These are phyloP conservation scores for Matsumyia berberina DNA, from an alignment of 2,888 invertebrate species.

Conservation along the genomic window DNA sequence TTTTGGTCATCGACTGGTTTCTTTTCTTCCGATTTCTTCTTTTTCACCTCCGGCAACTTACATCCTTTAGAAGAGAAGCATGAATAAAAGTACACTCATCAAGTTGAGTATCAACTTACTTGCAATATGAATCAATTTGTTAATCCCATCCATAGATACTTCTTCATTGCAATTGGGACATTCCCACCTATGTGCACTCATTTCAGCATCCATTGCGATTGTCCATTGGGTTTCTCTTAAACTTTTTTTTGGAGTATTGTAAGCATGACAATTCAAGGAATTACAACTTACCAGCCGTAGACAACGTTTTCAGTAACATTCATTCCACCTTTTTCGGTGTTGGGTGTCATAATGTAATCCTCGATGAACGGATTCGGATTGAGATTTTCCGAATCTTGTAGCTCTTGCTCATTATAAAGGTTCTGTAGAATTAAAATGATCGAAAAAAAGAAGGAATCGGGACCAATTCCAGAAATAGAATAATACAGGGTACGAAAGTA, in stretches of 20 bases:
- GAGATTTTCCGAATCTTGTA: constrained; percentile 80
- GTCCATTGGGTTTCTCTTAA: constrained; percentile 89
- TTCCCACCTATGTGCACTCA: constrained; percentile 88
- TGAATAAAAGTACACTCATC: constrained; percentile 31
- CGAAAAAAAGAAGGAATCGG: not conserved
- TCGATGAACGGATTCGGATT: constrained; percentile 89
- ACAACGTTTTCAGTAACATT: constrained; percentile 92
- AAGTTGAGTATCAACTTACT: constrained; percentile 68
- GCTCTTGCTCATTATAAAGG: constrained; percentile 79
- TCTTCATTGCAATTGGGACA: constrained; percentile 89
- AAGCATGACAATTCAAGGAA: not conserved
- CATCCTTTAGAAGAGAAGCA: constrained; percentile 68
- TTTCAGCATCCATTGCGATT: constrained; percentile 86
- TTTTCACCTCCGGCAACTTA: constrained; percentile 46
- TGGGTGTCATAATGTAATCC: constrained; percentile 86
- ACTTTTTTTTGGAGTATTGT: constrained; percentile 82
- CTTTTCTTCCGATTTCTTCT: constrained; percentile 80
- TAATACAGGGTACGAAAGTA: not conserved
- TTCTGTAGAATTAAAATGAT: constrained; percentile 81
- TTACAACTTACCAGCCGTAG: constrained; percentile 87
- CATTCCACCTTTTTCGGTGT: constrained; percentile 92
- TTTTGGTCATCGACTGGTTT: constrained; percentile 78
- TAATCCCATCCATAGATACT: constrained; percentile 88
- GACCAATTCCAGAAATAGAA: not conserved
- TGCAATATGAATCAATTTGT: constrained; percentile 89